These are phyloP conservation scores for Syndactyla subalaris DNA, from an alignment of 2,797 vertebrate genomes.

Conservation along the genomic window DNA sequence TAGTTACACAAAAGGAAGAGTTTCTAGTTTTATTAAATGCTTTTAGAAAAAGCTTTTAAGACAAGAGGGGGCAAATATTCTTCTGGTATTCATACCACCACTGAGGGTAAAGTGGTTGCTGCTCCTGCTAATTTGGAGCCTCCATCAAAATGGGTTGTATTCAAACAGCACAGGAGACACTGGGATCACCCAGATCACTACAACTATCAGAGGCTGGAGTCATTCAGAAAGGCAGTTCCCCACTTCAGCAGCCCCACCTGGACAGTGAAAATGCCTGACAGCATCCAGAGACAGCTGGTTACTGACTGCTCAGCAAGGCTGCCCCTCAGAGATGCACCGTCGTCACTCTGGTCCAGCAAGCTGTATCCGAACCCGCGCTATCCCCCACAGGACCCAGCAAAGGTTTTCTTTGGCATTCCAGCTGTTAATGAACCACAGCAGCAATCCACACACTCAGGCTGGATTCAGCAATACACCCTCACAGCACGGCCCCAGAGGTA, in stretches of 20 bases:
- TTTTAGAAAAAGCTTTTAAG: not conserved
- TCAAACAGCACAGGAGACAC: not conserved
- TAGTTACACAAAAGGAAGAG: not conserved
- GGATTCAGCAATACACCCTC: not conserved
- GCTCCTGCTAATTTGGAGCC: not conserved
- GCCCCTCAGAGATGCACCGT: not conserved
- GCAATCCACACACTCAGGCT: accelerated
- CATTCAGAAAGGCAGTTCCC: not conserved
- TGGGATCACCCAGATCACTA: not conserved
- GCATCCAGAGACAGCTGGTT: not conserved
- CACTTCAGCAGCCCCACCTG: not conserved
- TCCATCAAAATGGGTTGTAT: not conserved
- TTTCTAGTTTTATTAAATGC: not conserved
- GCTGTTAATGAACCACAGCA: not conserved
- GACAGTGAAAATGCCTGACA: not conserved
- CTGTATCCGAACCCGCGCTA: not conserved
- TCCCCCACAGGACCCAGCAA: accelerated
- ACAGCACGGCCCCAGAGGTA: accelerated
- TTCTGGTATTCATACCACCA: not conserved
- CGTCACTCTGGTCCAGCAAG: not conserved
- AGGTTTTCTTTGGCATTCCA: not conserved
- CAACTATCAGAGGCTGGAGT: not conserved
- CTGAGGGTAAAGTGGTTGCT: not conserved
- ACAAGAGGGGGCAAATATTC: not conserved
- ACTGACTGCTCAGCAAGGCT: not conserved